Conservation (phyloP, 1,140 invertebrate species). For the Scylla paramamosain region DNA sequence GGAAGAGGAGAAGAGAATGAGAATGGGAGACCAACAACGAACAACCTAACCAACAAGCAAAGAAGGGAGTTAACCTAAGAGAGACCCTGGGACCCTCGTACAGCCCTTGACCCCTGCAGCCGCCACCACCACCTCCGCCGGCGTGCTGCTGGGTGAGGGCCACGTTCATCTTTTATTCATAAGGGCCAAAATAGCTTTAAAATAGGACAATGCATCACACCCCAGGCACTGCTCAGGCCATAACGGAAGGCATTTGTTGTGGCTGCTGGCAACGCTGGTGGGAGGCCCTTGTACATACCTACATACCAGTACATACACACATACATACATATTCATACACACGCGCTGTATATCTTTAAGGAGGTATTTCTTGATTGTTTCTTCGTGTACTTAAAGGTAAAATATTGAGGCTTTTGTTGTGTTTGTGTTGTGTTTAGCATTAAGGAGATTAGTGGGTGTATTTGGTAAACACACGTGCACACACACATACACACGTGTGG, state of each 20-base stretch:
- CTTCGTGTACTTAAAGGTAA: no score
- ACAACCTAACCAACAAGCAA: background rate
- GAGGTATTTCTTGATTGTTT: no score
- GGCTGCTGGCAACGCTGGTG: background rate
- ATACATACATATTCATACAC: background rate
- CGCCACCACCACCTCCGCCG: background rate
- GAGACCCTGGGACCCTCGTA: background rate
- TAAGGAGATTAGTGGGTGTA: no score
- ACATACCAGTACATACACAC: slow-evolving; percentile 32
- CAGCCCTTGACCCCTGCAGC: background rate
- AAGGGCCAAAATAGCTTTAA: slow-evolving; percentile 30
- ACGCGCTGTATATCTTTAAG: background rate
- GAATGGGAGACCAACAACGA: background rate
- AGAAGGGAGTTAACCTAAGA: no score
- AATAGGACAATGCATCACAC: slow-evolving; percentile 35
- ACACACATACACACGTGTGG: no score
- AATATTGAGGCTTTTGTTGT: no score
- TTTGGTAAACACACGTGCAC: no score
- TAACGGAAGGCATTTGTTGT: slow-evolving; percentile 31
- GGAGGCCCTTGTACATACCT: background rate
- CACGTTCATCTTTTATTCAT: slow-evolving; percentile 39
- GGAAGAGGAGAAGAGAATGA: background rate
- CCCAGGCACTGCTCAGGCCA: background rate
- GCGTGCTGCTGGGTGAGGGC: background rate
- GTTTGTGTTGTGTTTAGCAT: no score